These are phyloP conservation scores for Oscheius sp. DNA, from an alignment of 2,888 invertebrate genomes.

Conservation along the genomic window DNA sequence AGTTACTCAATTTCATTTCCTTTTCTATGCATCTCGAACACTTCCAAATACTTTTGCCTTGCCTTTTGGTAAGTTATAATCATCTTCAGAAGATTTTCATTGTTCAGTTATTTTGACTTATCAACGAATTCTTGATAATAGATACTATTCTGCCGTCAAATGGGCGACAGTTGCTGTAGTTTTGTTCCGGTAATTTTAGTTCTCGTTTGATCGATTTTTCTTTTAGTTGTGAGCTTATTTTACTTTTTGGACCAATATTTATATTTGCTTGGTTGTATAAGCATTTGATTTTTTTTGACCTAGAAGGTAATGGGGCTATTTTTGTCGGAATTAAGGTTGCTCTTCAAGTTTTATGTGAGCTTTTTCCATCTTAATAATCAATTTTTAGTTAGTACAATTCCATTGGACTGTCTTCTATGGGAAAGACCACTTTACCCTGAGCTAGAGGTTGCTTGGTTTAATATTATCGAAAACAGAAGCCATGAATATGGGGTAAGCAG, in stretches of 20 bases:
- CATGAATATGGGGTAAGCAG: constrained; percentile 88
- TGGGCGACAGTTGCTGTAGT: constrained; percentile 61
- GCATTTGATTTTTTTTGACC: background rate
- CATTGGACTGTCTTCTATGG: constrained; percentile 93
- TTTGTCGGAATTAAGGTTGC: constrained; percentile 71
- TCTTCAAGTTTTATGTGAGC: constrained; percentile 75
- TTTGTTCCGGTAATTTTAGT: constrained; percentile 49
- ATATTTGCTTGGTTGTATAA: constrained; percentile 80
- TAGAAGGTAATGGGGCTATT: constrained; percentile 58
- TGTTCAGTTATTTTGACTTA: constrained; percentile 84
- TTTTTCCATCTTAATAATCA: background rate
- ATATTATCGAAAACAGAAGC: constrained; percentile 91
- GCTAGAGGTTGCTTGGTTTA: constrained; percentile 95
- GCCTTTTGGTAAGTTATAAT: constrained; percentile 80
- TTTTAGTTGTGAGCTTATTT: constrained; percentile 81
- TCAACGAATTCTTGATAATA: constrained; percentile 83
- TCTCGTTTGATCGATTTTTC: background rate
- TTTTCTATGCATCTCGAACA: constrained; percentile 93
- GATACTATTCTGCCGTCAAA: constrained; percentile 78
- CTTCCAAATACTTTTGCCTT: constrained; percentile 93
- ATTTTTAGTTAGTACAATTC: constrained; percentile 78
- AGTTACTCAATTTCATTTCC: constrained; percentile 93
- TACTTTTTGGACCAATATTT: constrained; percentile 82
- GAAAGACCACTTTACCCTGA: constrained; percentile 89
- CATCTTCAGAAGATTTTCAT: background rate